Conservation (phyloP, 2,113 vertebrate species). For the Montifringilla adamsi region DNA sequence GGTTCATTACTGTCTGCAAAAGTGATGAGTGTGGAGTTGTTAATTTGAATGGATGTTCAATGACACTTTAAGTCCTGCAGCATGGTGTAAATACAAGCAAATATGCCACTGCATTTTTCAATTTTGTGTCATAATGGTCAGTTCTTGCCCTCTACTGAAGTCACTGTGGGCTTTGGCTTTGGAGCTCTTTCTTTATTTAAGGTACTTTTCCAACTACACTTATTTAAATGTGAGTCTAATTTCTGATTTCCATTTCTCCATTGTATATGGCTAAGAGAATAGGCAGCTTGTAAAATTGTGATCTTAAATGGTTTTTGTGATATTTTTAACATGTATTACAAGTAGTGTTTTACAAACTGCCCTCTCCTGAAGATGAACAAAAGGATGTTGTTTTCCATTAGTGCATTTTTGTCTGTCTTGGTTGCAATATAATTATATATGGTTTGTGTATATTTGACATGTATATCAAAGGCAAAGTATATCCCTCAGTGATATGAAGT, state of each 20-base stretch:
- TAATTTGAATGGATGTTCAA: constrained; percentile 28
- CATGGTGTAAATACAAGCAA: not conserved
- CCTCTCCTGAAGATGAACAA: not conserved
- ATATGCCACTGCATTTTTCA: not conserved
- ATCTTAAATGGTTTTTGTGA: not conserved
- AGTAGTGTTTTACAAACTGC: not conserved
- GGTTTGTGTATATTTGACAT: not conserved
- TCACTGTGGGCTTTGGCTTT: not conserved
- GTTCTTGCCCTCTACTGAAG: not conserved
- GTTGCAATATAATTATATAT: not conserved
- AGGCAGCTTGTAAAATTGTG: not conserved
- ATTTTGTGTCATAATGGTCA: not conserved
- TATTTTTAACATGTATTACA: not conserved
- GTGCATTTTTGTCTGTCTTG: not conserved
- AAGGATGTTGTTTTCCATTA: not conserved
- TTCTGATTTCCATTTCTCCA: not conserved
- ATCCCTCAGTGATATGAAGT: not conserved
- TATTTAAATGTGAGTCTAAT: not conserved
- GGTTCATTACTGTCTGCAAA: constrained; percentile 21
- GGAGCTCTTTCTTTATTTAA: not conserved
- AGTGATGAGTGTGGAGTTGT: constrained; percentile 11
- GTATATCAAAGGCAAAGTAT: not conserved
- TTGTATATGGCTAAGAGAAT: not conserved
- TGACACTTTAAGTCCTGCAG: not conserved
- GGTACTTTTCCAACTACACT: not conserved